Evolutionary conservation across 1,140 invertebrate genomes (phyloP).

Genomic region (Wasmannia auropunctata): DNA sequence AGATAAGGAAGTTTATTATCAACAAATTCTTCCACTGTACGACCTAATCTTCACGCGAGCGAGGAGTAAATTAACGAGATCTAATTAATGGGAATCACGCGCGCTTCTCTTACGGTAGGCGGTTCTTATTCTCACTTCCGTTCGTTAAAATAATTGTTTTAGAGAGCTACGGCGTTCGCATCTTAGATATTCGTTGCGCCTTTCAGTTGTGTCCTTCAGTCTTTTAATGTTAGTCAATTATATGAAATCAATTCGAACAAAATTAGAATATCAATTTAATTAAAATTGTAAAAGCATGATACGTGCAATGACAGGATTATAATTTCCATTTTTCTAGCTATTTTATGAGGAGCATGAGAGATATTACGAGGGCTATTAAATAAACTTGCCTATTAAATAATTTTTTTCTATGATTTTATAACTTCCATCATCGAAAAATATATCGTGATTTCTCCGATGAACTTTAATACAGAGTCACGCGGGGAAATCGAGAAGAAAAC

Average conservation of each 20-base stretch:
- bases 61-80: slow-evolving; percentile 27
- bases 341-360: background rate
- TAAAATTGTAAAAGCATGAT: background rate
- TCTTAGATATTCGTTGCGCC: background rate
- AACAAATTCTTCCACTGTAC: slow-evolving; percentile 6
- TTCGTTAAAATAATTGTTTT: slow-evolving; percentile 39
- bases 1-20: slow-evolving; percentile 11
- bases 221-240: background rate
- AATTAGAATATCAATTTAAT: background rate
- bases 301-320: background rate
- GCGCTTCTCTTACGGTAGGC: background rate
- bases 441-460: background rate
- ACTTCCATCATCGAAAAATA: background rate
- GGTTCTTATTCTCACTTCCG: slow-evolving; percentile 39
- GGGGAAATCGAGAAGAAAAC: background rate
- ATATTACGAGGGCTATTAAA: background rate
- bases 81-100: slow-evolving; percentile 29
- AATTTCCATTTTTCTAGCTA: background rate
- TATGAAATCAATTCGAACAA: background rate
- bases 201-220: background rate
- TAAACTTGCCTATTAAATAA: background rate
- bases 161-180: background rate
- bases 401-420: slow-evolving; percentile 2
- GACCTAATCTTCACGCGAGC: background rate
- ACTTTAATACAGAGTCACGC: background rate